These are phyloP conservation scores for Dryoscopus gambensis DNA, from an alignment of 2,113 vertebrate genomes.

Conservation along the genomic window DNA sequence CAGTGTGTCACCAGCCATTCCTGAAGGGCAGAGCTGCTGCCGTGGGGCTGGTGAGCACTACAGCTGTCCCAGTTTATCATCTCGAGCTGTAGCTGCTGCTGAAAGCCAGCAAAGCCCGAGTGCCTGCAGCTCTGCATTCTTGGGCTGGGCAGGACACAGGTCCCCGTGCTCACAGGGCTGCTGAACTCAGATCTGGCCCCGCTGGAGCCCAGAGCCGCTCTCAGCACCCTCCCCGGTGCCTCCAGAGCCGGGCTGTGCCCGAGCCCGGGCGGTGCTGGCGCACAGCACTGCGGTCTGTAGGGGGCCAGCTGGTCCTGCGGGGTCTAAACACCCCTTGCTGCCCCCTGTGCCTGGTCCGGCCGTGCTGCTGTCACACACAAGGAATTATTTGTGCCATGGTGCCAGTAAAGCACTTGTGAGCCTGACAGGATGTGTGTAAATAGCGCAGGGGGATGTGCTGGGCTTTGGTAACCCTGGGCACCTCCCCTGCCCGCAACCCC, in stretches of 20 bases:
- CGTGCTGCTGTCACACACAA: not conserved
- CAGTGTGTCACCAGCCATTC: not conserved
- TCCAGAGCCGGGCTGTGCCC: accelerated
- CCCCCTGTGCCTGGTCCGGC: not conserved
- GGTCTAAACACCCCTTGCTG: not conserved
- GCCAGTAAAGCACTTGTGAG: not conserved
- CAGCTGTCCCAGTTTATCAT: too few relatives aligned
- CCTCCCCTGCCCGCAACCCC: not conserved
- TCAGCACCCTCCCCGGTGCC: accelerated
- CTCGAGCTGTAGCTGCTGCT: not conserved
- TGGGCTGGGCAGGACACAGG: not conserved
- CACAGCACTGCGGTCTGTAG: accelerated
- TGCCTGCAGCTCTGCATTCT: not conserved
- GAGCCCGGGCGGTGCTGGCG: not conserved
- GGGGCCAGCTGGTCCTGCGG: not conserved
- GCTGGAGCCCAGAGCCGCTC: not conserved
- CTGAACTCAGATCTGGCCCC: accelerated
- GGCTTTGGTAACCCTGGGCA: not conserved
- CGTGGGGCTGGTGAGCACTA: not conserved
- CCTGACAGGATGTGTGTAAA: accelerated
- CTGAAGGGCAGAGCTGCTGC: not conserved
- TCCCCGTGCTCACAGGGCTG: accelerated
- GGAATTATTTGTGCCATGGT: not conserved
- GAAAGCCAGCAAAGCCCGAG: not conserved
- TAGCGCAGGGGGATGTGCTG: not conserved